Conservation (phyloP, 1,140 invertebrate species). For the Leptopilina clavipes region DNA sequence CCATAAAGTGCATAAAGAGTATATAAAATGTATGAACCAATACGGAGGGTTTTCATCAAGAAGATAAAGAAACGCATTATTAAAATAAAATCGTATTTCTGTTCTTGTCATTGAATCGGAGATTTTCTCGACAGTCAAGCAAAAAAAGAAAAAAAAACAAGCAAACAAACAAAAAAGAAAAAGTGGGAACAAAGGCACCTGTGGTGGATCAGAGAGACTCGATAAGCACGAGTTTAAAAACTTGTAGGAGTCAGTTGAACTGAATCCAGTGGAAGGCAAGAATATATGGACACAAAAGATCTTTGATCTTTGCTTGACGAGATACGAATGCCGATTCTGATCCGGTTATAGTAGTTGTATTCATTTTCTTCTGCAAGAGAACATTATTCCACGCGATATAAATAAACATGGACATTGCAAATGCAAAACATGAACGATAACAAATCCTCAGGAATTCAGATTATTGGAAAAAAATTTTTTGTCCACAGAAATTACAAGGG, state of each 20-base stretch:
- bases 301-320: conserved; percentile 30
- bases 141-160: neutral
- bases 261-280: conserved; percentile 16
- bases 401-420: neutral
- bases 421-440: too few relatives aligned
- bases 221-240: conserved; percentile 30
- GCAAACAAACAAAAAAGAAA: neutral
- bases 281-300: conserved; percentile 26
- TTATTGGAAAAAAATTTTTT: too few relatives aligned
- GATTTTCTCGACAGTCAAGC: neutral
- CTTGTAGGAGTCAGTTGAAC: conserved; percentile 4
- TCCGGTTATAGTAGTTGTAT: neutral
- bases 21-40: neutral
- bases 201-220: neutral
- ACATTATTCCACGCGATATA: neutral
- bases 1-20: too few relatives aligned
- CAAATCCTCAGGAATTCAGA: too few relatives aligned
- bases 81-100: conserved; percentile 17
- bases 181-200: conserved; percentile 18
- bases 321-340: conserved; percentile 20
- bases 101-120: conserved; percentile 1
- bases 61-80: neutral
- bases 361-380: neutral
- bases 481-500: too few relatives aligned
- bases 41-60: neutral